These are phyloP conservation scores for Peromyscus eremicus DNA, from an alignment of 2,797 vertebrate genomes.

Conservation along the genomic window DNA sequence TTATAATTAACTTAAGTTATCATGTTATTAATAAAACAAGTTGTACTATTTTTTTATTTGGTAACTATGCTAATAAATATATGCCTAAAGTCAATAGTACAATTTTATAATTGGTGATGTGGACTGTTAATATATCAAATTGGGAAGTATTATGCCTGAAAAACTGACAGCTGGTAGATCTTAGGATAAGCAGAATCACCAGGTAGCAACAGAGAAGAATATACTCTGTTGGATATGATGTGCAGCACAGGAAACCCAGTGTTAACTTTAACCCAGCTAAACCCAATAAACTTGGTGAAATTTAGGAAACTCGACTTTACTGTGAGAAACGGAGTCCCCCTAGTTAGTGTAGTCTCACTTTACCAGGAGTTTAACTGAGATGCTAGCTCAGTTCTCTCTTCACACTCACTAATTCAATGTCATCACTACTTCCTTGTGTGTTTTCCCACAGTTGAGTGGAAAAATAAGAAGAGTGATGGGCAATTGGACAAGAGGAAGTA, in stretches of 20 bases:
- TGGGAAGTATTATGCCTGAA: neutral
- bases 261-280: neutral
- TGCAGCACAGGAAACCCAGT: neutral
- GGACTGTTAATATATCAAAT: neutral
- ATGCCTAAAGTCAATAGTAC: conserved; percentile 29
- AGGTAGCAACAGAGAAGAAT: neutral
- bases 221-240: too few relatives aligned
- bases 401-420: neutral
- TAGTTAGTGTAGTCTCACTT: neutral
- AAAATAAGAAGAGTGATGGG: neutral
- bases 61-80: neutral
- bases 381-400: neutral
- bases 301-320: neutral
- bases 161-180: neutral
- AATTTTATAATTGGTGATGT: conserved; percentile 15
- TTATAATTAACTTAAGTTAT: neutral
- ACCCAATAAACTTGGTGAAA: neutral
- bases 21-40: neutral
- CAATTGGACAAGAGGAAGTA: neutral
- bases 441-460: neutral
- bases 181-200: neutral
- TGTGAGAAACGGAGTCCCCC: neutral
- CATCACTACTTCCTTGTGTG: neutral
- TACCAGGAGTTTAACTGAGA: neutral
- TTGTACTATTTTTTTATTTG: conserved; percentile 3